phyloP scores from a whole-genome alignment of 2,797 vertebrate genomes.

The Lacerta bilineata region DNA sequence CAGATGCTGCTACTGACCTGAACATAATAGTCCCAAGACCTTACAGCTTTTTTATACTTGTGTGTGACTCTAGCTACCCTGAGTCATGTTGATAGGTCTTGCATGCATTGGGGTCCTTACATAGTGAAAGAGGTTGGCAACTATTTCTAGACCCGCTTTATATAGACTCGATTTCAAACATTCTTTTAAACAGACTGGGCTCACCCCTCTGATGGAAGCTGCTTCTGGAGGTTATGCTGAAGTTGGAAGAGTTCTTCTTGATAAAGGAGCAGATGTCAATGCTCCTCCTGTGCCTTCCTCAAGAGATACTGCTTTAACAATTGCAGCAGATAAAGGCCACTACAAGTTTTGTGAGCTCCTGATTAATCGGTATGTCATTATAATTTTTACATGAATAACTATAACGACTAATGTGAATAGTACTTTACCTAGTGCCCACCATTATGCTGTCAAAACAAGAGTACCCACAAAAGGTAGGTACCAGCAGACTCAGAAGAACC shows the following conservation, averaged over 20 bases:
- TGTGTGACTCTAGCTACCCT: not conserved
- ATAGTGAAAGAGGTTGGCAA: not conserved
- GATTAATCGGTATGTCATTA: constrained; percentile 88
- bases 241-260: constrained; percentile 96
- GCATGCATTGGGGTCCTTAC: not conserved
- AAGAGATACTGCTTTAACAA: constrained; percentile 97
- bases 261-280: constrained; percentile 98
- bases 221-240: constrained; percentile 98
- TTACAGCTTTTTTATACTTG: too few species aligned
- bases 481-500: not conserved
- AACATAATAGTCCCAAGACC: too few species aligned
- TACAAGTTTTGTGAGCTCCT: constrained; percentile 99
- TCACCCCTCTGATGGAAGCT: constrained; percentile 98
- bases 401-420: not conserved
- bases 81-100: not conserved
- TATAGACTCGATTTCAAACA: constrained; percentile 5
- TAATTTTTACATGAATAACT: not conserved
- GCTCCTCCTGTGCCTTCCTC: constrained; percentile 98
- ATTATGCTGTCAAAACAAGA: not conserved
- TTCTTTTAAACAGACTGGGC: constrained; percentile 88
- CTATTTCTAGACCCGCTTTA: not conserved
- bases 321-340: constrained; percentile 99
- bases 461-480: not conserved
- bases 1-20: not conserved
- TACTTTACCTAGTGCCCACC: not conserved